Base-by-base conservation (phyloP, 23 tunicate species). In the Halocynthia roretzi region DNA sequence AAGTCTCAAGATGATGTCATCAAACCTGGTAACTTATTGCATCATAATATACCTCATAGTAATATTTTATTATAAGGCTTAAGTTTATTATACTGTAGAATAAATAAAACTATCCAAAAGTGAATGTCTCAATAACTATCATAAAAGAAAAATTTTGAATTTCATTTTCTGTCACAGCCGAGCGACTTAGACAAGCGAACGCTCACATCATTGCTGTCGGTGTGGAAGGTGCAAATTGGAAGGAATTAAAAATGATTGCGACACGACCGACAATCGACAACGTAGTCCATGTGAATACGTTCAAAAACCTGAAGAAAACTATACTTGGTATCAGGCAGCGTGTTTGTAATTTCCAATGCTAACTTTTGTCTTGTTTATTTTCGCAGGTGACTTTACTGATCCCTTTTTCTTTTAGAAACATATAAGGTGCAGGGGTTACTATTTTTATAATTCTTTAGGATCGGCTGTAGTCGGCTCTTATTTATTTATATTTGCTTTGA, bases 171-270 rank as follows among this genome's bases (percentile, higher is more conserved):
- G 44, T 31, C 44, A 1, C 44, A 31, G 89, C 83, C 14, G 15
- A 58, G 21, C 22, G 51, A 7, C 77, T 84, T 19, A 74, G 79
- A 7, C 52, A 78, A 31, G 17, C 10, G 52, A 72, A 72, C 72
- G 78, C 65, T 15, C 89, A 84, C 77, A 80, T 84, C 50, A 71
- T 84, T 49, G 89, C 83, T 12, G 77, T 84, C 15, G 89, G 89
- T 14, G 82, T 84, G 11, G 71, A 73, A 11, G 80, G 83, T 8
- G 83, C 89, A 10, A 73, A 71, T 23, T 56, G 75, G 56, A 65
- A 54, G 53, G 82, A 84, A 56, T 52, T 84, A 8, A 68, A 73
- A 17, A 12, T 70, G 60, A 78, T 84, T 7, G 89, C 89, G 1
- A 78, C 89, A 51, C 78, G 79, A 67, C 89, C 89, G 10, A 62